phyloP scores from a whole-genome alignment of 2,113 vertebrate species.

The Hemiprocne comata region DNA sequence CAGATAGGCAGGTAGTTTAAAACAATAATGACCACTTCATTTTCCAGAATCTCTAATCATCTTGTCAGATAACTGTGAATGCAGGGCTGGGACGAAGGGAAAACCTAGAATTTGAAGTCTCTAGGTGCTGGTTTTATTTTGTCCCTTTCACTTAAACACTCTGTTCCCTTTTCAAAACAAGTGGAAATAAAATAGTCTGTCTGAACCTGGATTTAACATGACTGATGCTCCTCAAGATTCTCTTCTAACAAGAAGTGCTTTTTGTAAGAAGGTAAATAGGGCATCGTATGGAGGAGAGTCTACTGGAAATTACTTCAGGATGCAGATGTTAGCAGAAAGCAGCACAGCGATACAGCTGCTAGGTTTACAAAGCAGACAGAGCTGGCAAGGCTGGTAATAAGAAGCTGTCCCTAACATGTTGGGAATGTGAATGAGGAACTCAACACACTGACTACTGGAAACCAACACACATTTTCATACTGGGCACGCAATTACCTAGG shows the following conservation, averaged over 20 bases:
- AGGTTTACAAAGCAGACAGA: background rate
- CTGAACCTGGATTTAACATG: background rate
- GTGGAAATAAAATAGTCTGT: background rate
- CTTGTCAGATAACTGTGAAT: background rate
- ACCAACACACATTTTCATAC: background rate
- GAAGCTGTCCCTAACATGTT: background rate
- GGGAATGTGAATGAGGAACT: background rate
- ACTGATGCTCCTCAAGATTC: background rate
- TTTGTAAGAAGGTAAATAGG: background rate
- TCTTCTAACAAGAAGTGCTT: background rate
- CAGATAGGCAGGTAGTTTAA: background rate
- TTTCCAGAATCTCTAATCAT: background rate
- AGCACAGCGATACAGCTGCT: background rate
- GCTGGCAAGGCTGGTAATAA: background rate
- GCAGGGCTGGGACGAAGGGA: background rate
- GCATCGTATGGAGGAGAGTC: background rate
- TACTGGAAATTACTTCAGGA: background rate
- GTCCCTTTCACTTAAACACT: background rate
- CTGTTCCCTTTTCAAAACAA: background rate
- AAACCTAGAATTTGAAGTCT: background rate
- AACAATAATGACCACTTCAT: background rate
- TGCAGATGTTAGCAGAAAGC: background rate
- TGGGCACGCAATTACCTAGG: background rate
- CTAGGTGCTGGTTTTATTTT: background rate
- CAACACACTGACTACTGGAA: background rate